Evolutionary conservation across 2,888 invertebrate species (phyloP), one percentile per base, ranked within the genome.

Genomic region (Papilio protenor): DNA sequence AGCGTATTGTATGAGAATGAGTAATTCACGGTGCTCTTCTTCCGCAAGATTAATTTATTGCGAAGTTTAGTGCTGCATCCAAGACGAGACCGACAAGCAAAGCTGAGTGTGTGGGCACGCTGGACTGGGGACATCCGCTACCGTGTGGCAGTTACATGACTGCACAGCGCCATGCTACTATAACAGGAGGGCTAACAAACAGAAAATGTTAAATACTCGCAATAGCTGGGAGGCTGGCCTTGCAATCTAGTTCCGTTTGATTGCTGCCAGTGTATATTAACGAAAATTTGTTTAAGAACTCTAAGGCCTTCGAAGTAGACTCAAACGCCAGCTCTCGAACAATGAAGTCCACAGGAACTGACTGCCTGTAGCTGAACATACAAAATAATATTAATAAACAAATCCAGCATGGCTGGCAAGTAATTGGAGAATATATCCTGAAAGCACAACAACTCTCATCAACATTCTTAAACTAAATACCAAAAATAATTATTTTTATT

Each of bases 291-390:
- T 96, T 96, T 91, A 99, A 96, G 96, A 99, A 99, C 92, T 98
- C 97, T 93, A 96, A 95, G 94, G 98, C 98, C 93, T 98, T 97
- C 92, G 97, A 97, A 90, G 94, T 95, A 85, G 97, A 96, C 88
- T 96, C 96, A 96, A 99, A 98, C 90, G 97, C 98, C 96, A 99
- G 96, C 95, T 98, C 97, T 93, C 96, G 96, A 91, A 96, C 95
- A 95, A 99, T 96, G 96, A 97, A 97, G 92, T 97, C 96, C 95
- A 98, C 96, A 87, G 97, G 97, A 95, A 99, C 96, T 93, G 96
- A 96, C 95, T 98, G 99, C 89, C 99, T 98, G 96, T 98, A 99
- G 96, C 99, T 98, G 97, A 92, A 96, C 95, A 95, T 94, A 95
- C 87, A 94, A 95, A 87, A 89, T 89, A 86, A 91, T 84, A 85